Evolutionary conservation across 2,888 invertebrate species (phyloP), one percentile per base, ranked within the genome.

Genomic region (Caenorhabditis doughertyi): DNA sequence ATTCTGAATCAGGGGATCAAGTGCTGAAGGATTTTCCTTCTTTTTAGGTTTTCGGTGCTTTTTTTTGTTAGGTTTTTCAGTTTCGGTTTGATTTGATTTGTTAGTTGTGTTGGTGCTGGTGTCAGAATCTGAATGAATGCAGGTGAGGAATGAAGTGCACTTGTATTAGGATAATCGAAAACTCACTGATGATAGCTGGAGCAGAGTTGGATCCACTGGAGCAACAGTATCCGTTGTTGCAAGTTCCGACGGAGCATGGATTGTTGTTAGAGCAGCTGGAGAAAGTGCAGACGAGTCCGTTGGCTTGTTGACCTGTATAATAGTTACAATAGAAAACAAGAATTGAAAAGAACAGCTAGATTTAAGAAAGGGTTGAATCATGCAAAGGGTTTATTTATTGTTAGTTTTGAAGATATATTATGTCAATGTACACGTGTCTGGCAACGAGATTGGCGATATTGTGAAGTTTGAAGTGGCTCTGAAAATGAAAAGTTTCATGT

Each of bases 221-320:
- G 85, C 91, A 91, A 84, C 91, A 91, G 81, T 90, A 90, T 80
- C 90, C 91, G 74, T 91, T 90, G 88, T 91, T 91, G 79, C 91
- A 91, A 68, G 88, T 89, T 82, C 91, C 91, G 60, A 81, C 68
- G 32, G 83, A 84, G 87, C 91, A 91, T 13, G 90, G 90, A 68
- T 88, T 89, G 21, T 81, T 79, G 84, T 85, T 87, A 65, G 70
- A 89, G 87, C 91, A 91, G 60, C 87, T 87, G 53, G 88, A 84
- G 86, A 87, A 91, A n/a, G 90, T 89, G 82, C 90, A 91, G 51
- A 90, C 85, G 64, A 91, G 83, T 73, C 90, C 90, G 76, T 73
- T 83, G 53, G 84, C 68, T 73, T 80, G 79, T 71, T 82, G 79
- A 68, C 83, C 83, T 86, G 65, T 25, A 64, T 49, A 18, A 18